phyloP scores from a whole-genome alignment of 2,888 invertebrate genomes.

The Cosmia trapezina region DNA sequence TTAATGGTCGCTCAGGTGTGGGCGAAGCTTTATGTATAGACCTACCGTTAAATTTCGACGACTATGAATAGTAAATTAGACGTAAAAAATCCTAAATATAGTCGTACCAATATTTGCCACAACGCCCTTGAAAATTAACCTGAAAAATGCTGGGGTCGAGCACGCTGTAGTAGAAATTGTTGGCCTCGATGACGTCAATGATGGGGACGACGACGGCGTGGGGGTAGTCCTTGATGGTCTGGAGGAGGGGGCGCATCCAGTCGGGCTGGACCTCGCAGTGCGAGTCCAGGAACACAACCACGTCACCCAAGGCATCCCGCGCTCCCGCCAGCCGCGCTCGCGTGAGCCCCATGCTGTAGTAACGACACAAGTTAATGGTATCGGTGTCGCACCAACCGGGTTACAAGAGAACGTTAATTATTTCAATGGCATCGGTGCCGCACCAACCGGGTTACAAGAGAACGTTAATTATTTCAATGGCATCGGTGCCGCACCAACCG shows the following conservation, averaged over 20 bases:
- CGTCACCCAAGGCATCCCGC: conserved; percentile 94
- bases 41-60: neutral
- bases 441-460: too few relatives aligned
- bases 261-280: conserved; percentile 96
- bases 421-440: too few relatives aligned
- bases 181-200: conserved; percentile 97
- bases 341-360: conserved; percentile 82
- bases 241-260: conserved; percentile 97
- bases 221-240: conserved; percentile 93
- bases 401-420: neutral
- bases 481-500: too few relatives aligned
- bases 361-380: conserved; percentile 41
- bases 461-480: too few relatives aligned
- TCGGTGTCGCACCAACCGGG: neutral
- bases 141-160: conserved; percentile 87
- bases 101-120: conserved; percentile 42
- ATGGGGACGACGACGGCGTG: conserved; percentile 97
- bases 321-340: conserved; percentile 97
- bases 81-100: neutral
- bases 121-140: conserved; percentile 69
- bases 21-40: neutral
- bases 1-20: too few relatives aligned
- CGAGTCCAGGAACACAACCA: conserved; percentile 96
- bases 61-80: neutral
- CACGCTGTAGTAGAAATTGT: conserved; percentile 94